Base-by-base conservation (phyloP, 2,888 invertebrate species). In the Drosophila anomalata region DNA sequence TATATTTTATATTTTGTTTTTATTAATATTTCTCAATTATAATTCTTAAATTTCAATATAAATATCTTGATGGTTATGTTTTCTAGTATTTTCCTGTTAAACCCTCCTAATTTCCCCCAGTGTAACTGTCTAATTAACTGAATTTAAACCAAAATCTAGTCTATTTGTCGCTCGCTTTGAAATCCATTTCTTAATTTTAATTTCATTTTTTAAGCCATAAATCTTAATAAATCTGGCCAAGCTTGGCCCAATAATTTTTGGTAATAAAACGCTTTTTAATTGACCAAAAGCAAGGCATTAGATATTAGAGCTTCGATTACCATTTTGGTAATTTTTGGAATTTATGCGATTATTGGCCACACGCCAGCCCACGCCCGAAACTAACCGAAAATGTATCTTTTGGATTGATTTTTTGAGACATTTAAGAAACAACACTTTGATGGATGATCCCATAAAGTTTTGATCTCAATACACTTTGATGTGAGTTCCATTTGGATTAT, bases 341-440 rank as follows among this genome's bases (percentile, higher is more conserved):
- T 46, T 46, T 63, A 26, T 86, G 67, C 62, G 86, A 81, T 86
- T 83, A 86, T 83, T 83, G 80, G 87, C 69, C 84, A 83, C 76
- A 63, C 63, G 63, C 42, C 67, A 36, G 31, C 66, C 66, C 53
- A 48, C 66, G 11, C 63, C n/a, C 31, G 5, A 29, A 46, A 24
- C 12, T 36, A 36, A 36, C 5, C 12, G 12, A 46, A 46, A 26
- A n/a, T 24, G 24, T 46, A 56, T 55, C 29, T 31, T 31, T 11
- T 4, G 55, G 44, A 20, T 50, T 24, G 22, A 24, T 24, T 24
- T 24, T 24, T 24, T 4, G 22, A 24, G 22, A 4, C 22, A 24
- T 24, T 24, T 24, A 4, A 24, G 22, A 24, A 24, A 24, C 22
- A 24, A 26, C 9, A 22, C 12, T 50, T 7, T 61, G 61, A 62